Evolutionary conservation across 2,797 vertebrate species (phyloP).

Genomic region (Muscicapa comitata): DNA sequence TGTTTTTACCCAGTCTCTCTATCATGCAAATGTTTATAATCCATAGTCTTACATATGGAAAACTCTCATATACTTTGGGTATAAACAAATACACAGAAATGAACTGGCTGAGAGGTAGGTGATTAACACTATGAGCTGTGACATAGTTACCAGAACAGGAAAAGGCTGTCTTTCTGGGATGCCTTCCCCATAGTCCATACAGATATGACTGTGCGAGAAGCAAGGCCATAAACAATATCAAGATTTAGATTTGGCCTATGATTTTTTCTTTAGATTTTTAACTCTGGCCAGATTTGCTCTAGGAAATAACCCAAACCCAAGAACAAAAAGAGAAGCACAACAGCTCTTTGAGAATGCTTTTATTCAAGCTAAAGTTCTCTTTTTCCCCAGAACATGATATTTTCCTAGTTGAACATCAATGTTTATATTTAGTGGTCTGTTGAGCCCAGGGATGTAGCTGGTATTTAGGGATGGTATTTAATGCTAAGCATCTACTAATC

Average conservation of each 20-base stretch:
- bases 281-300: not conserved
- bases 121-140: not conserved
- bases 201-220: not conserved
- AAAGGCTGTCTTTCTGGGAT: not conserved
- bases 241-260: not conserved
- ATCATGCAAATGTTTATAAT: slow-evolving; percentile 5
- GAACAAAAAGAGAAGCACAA: not conserved
- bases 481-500: not conserved
- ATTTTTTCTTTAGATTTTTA: not conserved
- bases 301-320: not conserved
- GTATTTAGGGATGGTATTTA: not conserved
- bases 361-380: not conserved
- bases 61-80: not conserved
- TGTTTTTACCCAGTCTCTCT: not conserved
- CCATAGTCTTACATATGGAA: not conserved
- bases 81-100: not conserved
- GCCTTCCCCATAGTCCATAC: not conserved
- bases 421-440: not conserved
- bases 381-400: not conserved
- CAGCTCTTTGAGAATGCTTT: not conserved
- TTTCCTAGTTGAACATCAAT: not conserved
- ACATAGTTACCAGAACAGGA: not conserved
- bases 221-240: not conserved
- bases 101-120: not conserved
- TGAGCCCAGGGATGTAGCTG: not conserved